Evolutionary conservation across 2,113 vertebrate genomes (phyloP).

Genomic region (Rutilus rutilus): DNA sequence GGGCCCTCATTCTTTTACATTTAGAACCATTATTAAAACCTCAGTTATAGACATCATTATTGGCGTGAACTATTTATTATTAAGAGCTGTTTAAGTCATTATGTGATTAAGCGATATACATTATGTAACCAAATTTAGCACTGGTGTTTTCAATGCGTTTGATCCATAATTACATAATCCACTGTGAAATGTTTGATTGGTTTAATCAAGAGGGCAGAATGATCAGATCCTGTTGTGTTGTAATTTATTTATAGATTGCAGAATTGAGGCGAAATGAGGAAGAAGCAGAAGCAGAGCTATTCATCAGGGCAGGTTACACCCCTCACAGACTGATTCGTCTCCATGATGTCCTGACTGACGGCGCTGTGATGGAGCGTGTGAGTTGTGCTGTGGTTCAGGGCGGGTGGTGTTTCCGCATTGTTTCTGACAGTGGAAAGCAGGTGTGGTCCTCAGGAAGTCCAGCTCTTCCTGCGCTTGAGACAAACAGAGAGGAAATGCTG

Average conservation of each 20-base stretch:
- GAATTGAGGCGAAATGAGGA: not conserved
- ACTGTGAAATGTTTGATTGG: not conserved
- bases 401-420: constrained; percentile 30
- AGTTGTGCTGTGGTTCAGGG: not conserved
- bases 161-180: not conserved
- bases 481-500: constrained; percentile 8
- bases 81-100: not conserved
- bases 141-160: not conserved
- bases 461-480: constrained; percentile 32
- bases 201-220: not conserved
- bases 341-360: not conserved
- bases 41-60: not conserved
- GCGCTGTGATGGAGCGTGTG: not conserved
- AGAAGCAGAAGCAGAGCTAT: not conserved
- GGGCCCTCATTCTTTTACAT: too few relatives aligned
- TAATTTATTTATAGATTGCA: constrained; percentile 11
- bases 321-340: constrained; percentile 5
- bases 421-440: constrained; percentile 44
- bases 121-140: not conserved
- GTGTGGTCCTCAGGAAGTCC: constrained; percentile 50
- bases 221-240: not conserved
- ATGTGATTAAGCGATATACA: not conserved
- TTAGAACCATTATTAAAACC: not conserved
- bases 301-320: not conserved
- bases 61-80: not conserved